phyloP scores from a whole-genome alignment of 2,113 vertebrate species.

The Megaptera novaeangliae region DNA sequence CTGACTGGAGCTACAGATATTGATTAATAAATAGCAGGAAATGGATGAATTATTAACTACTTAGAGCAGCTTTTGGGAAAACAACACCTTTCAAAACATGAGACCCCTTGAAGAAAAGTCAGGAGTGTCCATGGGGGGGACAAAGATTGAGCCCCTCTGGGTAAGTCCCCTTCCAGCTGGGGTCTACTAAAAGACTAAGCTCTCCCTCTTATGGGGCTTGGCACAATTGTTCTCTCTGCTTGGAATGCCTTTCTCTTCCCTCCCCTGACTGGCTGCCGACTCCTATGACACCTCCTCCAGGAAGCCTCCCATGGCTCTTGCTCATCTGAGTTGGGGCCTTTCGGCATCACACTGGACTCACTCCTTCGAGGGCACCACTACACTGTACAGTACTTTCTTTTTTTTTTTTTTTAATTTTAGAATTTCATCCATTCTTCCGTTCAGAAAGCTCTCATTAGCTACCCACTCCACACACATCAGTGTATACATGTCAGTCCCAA shows the following conservation, averaged over 20 bases:
- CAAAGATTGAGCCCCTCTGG: not conserved
- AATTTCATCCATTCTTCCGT: no score
- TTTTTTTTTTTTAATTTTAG: no score
- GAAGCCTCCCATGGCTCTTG: not conserved
- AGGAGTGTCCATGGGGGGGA: not conserved
- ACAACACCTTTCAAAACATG: conserved; percentile 7
- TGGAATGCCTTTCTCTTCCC: not conserved
- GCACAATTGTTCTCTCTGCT: not conserved
- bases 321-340: not conserved
- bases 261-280: not conserved
- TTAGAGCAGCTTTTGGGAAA: conserved; percentile 16
- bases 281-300: not conserved
- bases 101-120: not conserved
- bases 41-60: conserved; percentile 48
- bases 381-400: not conserved
- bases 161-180: not conserved
- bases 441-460: no score
- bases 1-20: conserved; percentile 5
- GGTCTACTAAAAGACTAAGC: not conserved
- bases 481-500: no score
- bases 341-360: not conserved
- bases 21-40: conserved; percentile 56
- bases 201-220: not conserved
- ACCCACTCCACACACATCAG: no score
- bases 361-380: not conserved